Percentiles rank a stretch among this genome's conserved stretches.
Conservation (phyloP, 1,140 invertebrate genomes). For the Zaprionus capensis region DNA sequence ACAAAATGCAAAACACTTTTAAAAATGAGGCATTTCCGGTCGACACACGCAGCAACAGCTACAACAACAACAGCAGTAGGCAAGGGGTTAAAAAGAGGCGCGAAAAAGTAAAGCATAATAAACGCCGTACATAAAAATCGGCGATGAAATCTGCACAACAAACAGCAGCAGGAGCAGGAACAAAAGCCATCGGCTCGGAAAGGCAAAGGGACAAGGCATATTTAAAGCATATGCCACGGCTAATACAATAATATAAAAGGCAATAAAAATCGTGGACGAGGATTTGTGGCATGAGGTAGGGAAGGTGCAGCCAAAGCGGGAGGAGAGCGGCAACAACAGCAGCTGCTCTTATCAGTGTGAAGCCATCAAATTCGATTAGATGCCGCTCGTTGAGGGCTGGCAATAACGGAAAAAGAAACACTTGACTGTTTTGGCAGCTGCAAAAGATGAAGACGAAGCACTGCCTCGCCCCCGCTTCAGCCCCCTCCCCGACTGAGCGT, state of each 20-base stretch:
- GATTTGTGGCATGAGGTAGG: slow-evolving; percentile 35
- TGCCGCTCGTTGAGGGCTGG: slow-evolving; percentile 43
- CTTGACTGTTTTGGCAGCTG: slow-evolving; percentile 59
- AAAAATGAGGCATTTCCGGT: slow-evolving; percentile 79
- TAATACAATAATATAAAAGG: slow-evolving; percentile 79
- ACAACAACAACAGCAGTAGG: neutral
- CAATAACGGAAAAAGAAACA: slow-evolving; percentile 54
- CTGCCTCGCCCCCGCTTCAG: neutral
- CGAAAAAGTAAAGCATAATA: slow-evolving; percentile 75
- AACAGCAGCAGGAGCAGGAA: slow-evolving; percentile 11
- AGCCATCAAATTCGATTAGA: slow-evolving; percentile 81
- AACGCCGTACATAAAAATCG: slow-evolving; percentile 75
- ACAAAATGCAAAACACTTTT: slow-evolving; percentile 81
- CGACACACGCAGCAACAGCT: slow-evolving; percentile 58
- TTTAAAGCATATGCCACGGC: slow-evolving; percentile 71
- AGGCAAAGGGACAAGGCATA: slow-evolving; percentile 49
- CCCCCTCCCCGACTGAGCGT: neutral
- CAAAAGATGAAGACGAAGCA: slow-evolving; percentile 46
- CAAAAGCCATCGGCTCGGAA: slow-evolving; percentile 26
- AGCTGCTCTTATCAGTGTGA: slow-evolving; percentile 79
- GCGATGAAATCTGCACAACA: slow-evolving; percentile 70
- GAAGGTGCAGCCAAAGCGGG: slow-evolving; percentile 18
- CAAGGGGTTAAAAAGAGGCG: slow-evolving; percentile 74
- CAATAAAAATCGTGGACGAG: slow-evolving; percentile 65
- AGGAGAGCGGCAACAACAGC: slow-evolving; percentile 26